Percentiles rank a stretch among this genome's conserved stretches.
These are phyloP conservation scores for Spizaetus ornatus DNA, from an alignment of 2,113 vertebrate species.

Conservation along the genomic window DNA sequence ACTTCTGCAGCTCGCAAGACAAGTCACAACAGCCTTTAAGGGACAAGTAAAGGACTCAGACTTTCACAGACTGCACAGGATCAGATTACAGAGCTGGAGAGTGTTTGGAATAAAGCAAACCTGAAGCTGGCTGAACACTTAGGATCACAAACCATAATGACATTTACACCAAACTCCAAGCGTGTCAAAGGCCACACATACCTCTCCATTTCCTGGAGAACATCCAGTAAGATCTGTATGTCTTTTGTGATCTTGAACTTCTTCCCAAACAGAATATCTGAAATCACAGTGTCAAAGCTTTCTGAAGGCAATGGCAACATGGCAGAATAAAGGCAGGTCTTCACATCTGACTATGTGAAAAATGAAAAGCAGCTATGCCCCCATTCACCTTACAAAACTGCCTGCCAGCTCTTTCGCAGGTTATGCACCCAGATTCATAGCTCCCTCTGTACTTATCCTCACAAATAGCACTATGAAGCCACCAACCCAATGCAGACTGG, in stretches of 20 bases:
- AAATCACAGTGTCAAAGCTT: slow-evolving; percentile 82
- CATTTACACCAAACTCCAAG: neutral
- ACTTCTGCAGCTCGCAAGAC: neutral
- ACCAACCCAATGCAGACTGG: neutral
- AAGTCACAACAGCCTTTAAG: neutral
- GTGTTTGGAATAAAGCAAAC: neutral
- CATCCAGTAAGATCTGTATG: slow-evolving; percentile 68
- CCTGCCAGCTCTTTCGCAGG: neutral
- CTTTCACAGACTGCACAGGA: neutral
- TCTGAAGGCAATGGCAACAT: slow-evolving; percentile 79
- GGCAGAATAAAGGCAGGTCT: slow-evolving; percentile 45
- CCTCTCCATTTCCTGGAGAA: slow-evolving; percentile 90
- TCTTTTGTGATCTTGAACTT: slow-evolving; percentile 83
- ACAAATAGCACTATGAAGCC: neutral
- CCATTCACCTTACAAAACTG: neutral
- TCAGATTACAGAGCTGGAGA: neutral
- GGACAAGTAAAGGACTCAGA: neutral
- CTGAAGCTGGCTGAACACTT: neutral
- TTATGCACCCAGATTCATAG: neutral
- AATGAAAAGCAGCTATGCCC: neutral
- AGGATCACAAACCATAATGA: neutral
- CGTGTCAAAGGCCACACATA: neutral
- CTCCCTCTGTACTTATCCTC: neutral
- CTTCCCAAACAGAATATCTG: slow-evolving; percentile 90
- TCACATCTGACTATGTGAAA: neutral